Evolutionary conservation across 1,140 invertebrate species (phyloP), one percentile per base, ranked within the genome.

Genomic region (Bombus terrestris): DNA sequence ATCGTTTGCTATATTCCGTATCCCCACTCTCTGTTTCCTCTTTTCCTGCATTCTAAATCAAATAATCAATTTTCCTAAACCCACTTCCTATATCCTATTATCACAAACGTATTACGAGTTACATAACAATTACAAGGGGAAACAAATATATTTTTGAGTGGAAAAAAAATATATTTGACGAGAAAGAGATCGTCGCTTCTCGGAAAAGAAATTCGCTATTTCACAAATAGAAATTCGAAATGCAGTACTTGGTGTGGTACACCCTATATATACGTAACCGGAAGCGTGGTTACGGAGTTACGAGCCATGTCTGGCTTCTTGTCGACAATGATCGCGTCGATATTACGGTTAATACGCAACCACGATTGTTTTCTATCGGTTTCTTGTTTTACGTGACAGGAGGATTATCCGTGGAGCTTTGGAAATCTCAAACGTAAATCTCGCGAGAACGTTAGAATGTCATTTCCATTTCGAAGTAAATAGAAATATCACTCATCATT

Each of bases 251-350:
- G 0, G 59, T 2, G 2, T 0, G 6, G 8, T 66, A 35, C n/a
- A 35, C 15, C 32, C 2, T 43, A 1, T 69, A 35, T 10, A 5
- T 57, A 69, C 35, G 62, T 37, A 69, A 43, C 81, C 81, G 81
- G 81, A 83, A 77, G 64, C 41, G 43, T 69, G 59, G 28, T 76
- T 62, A 68, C 62, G 43, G 32, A 47, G 22, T n/a, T 13, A 28
- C 62, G 62, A 69, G 15, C 28, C 73, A 13, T 32, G 28, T 77
- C 62, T 76, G 73, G 74, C 81, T 83, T 83, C 81, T 62, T 22
- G 37, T 68, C 43, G 43, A n/a, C 62, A 77, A 83, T 77, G 43
- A 83, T 28, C 47, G 43, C 47, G 25, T 10, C 53, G 28, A 53
- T 71, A 57, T 68, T 68, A 77, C 35, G 10, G 41, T 12, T 57